These are phyloP conservation scores for Tachina fera DNA, from an alignment of 2,888 invertebrate species.

Conservation along the genomic window DNA sequence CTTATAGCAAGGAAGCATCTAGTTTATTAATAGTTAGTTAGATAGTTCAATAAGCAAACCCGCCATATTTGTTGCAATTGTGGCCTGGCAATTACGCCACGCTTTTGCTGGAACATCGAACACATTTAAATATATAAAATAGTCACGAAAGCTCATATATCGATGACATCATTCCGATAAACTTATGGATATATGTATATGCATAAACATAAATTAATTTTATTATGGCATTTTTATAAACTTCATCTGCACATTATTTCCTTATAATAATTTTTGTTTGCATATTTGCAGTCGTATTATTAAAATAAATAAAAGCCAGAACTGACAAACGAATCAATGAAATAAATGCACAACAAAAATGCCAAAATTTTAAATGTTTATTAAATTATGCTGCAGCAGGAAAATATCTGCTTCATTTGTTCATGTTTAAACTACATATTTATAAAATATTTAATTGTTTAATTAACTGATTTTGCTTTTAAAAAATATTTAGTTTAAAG, in stretches of 20 bases:
- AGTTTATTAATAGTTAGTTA: too few relatives aligned
- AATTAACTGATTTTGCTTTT: constrained; percentile 45
- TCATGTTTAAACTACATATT: not conserved
- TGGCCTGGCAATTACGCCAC: too few relatives aligned
- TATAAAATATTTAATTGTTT: constrained; percentile 53
- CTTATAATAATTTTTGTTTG: constrained; percentile 23
- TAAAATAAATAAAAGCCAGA: constrained; percentile 40
- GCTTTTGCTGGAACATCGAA: too few relatives aligned
- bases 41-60: too few relatives aligned
- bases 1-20: too few relatives aligned
- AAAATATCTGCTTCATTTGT: not conserved
- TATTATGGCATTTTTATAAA: constrained; percentile 23
- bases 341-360: constrained; percentile 14
- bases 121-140: too few relatives aligned
- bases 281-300: constrained; percentile 10
- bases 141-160: constrained; percentile 32
- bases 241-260: not conserved
- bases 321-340: constrained; percentile 31
- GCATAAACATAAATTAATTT: constrained; percentile 4
- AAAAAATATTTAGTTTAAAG: constrained; percentile 22
- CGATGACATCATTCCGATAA: constrained; percentile 60
- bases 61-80: too few relatives aligned
- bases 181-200: constrained; percentile 46
- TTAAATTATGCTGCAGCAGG: not conserved
- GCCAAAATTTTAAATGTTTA: constrained; percentile 6